Evolutionary conservation across 2,888 invertebrate genomes (phyloP), one percentile per base, ranked within the genome.

Genomic region (Megaustenia siamemsis): DNA sequence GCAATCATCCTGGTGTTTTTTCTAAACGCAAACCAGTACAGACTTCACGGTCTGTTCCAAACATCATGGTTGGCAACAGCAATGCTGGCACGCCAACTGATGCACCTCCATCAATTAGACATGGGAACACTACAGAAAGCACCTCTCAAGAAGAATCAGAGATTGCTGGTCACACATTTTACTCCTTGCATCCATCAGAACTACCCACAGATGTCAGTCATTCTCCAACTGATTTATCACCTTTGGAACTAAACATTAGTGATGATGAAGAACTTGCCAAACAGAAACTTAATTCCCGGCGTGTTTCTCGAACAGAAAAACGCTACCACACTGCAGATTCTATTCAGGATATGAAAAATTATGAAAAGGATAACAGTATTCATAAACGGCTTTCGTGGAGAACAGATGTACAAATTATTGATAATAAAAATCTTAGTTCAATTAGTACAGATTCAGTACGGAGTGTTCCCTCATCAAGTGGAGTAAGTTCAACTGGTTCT

Each of bases 291-390:
- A 93, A 92, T 94, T 91, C 92, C 87, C 88, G 93, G 77, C 89
- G 93, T 35, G 63, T 80, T 43, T 86, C 91, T 8, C 88, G 92
- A 73, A 90, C 90, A 28, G 93, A 93, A 87, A 94, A 95, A 90
- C 94, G 96, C 86, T 96, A 96, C 93, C 95, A 96, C 93, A 96
- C 96, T 10, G 96, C 96, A 10, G 96, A 96, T 87, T 95, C 95
- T 86, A 95, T 96, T 88, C 96, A 96, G 91, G 95, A 96, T 91
- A 94, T 96, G 82, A 86, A 86, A 75, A 73, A 87, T 38, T 89
- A 91, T 75, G 90, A 90, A 56, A 90, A 89, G 86, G 93, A 93
- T 87, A 90, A 94, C 77, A 95, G 94, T 86, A 95, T 96, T 88
- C 95, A 95, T 92, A 96, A 96, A 92, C 94, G 96, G 76, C 93